These are phyloP conservation scores for Dendrocopos noguchii DNA, from an alignment of 2,113 vertebrate species.

Conservation along the genomic window DNA sequence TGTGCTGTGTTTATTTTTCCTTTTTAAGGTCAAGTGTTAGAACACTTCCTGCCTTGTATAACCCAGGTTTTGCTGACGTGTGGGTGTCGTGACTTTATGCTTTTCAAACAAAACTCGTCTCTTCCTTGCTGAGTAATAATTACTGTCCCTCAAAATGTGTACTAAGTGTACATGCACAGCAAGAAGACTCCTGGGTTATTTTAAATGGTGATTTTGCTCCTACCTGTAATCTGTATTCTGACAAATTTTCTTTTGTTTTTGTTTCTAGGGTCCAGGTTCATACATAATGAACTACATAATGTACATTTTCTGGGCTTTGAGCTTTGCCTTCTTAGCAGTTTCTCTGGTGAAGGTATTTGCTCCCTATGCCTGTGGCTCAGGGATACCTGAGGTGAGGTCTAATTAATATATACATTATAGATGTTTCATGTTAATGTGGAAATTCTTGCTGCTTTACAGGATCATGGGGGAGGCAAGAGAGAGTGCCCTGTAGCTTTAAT, in stretches of 20 bases:
- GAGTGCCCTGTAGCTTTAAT: neutral
- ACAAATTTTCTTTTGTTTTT: neutral
- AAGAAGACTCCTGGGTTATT: neutral
- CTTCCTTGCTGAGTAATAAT: neutral
- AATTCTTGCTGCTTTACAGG: neutral
- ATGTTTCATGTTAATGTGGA: neutral
- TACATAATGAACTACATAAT: conserved; percentile 99
- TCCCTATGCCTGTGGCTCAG: conserved; percentile 96
- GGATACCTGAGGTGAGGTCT: conserved; percentile 93
- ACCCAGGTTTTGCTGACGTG: neutral
- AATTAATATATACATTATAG: neutral
- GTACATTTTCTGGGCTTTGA: conserved; percentile 98
- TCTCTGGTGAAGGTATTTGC: conserved; percentile 96
- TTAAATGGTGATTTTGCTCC: neutral
- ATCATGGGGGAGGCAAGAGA: neutral
- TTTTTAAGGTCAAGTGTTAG: neutral
- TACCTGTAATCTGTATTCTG: neutral
- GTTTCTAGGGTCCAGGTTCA: conserved; percentile 91
- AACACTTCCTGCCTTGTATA: neutral
- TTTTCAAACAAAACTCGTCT: neutral
- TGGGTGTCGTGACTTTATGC: neutral
- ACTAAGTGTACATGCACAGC: neutral
- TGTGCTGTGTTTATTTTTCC: neutral
- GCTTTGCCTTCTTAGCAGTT: conserved; percentile 96
- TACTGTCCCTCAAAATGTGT: neutral